These are phyloP conservation scores for Willowsia nigromaculata DNA, from an alignment of 2,888 invertebrate species.

Conservation along the genomic window DNA sequence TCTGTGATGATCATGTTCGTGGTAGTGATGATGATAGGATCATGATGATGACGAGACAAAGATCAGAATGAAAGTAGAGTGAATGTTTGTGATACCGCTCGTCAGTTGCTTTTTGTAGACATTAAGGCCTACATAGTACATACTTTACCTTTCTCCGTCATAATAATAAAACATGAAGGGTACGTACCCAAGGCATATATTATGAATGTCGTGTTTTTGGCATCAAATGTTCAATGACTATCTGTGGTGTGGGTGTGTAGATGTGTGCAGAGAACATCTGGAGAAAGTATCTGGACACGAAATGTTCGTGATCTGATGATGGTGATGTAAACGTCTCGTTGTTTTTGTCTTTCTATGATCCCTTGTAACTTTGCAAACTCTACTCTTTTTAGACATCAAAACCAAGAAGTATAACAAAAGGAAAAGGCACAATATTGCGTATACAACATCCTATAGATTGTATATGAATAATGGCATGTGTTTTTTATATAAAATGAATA, in stretches of 20 bases:
- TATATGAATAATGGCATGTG: not conserved
- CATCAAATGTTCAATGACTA: conserved; percentile 24
- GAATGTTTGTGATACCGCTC: not conserved
- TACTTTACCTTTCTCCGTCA: not conserved
- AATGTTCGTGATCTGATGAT: conserved; percentile 48
- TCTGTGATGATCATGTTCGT: conserved; percentile 55
- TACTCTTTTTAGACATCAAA: not conserved
- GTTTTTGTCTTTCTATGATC: not conserved
- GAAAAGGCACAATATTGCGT: not conserved
- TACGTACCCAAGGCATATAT: not conserved
- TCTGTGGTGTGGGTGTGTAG: conserved; percentile 14
- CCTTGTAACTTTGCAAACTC: not conserved
- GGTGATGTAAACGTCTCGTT: not conserved
- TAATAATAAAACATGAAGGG: not conserved
- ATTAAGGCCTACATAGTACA: not conserved
- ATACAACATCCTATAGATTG: not conserved
- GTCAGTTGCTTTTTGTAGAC: not conserved
- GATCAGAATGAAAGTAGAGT: not conserved
- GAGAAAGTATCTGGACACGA: conserved; percentile 49
- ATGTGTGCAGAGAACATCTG: conserved; percentile 35
- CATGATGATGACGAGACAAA: conserved; percentile 43
- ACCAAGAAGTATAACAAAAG: not conserved
- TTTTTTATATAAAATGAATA: not conserved
- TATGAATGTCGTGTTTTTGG: conserved; percentile 63
- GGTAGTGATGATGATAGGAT: conserved; percentile 20